These are phyloP conservation scores for Erpobdella octoculata DNA, from an alignment of 2,888 invertebrate genomes.

Conservation along the genomic window DNA sequence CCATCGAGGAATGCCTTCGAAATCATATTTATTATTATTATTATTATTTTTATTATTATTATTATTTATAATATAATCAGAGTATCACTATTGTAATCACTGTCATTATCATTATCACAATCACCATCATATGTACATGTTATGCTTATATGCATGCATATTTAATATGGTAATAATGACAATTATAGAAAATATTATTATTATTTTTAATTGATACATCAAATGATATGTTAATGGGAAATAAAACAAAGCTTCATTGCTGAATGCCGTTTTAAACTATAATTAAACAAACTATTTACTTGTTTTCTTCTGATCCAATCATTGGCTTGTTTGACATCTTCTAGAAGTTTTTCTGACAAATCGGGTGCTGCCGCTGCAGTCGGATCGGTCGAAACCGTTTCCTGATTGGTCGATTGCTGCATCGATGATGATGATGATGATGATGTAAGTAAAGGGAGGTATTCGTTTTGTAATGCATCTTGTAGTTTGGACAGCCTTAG, in stretches of 20 bases:
- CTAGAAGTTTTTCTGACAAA: conserved; percentile 12
- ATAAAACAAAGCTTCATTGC: too few species aligned
- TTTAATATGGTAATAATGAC: background rate
- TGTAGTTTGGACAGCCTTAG: background rate
- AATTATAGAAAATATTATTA: too few species aligned
- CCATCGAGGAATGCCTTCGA: background rate
- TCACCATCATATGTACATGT: too few species aligned
- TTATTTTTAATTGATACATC: too few species aligned
- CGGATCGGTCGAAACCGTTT: background rate
- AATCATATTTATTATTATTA: background rate
- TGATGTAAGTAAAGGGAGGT: background rate
- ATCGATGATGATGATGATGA: background rate
- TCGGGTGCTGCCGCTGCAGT: background rate
- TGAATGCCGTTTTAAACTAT: background rate
- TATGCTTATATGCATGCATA: too few species aligned
- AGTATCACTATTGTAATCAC: too few species aligned
- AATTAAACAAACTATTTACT: background rate
- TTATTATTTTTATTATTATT: background rate
- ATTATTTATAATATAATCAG: too few species aligned
- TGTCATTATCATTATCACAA: too few species aligned
- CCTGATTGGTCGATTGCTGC: background rate
- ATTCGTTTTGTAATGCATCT: background rate
- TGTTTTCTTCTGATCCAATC: conserved; percentile 23
- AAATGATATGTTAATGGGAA: too few species aligned
- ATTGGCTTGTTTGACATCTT: conserved; percentile 13